Conservation (phyloP, 1,140 invertebrate species). For the Zaprionus inermis region DNA sequence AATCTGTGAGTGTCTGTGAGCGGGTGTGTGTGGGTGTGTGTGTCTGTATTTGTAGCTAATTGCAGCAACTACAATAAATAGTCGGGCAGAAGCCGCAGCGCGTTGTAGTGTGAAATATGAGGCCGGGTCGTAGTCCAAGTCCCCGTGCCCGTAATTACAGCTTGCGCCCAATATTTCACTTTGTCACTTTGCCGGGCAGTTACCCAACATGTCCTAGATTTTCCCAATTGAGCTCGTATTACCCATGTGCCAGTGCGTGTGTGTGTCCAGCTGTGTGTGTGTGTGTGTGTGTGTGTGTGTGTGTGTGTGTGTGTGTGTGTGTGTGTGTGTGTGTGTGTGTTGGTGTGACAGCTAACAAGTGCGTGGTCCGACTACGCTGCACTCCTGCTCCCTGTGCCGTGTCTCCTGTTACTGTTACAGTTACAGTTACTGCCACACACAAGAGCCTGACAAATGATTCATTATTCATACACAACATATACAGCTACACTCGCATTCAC, state of each 20-base stretch:
- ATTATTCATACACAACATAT: conserved; percentile 72
- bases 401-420: conserved; percentile 58
- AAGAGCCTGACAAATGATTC: conserved; percentile 74
- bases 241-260: conserved; percentile 16
- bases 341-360: conserved; percentile 36
- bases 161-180: conserved; percentile 76
- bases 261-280: conserved; percentile 13
- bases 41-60: conserved; percentile 59
- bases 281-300: conserved; percentile 24
- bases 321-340: conserved; percentile 22
- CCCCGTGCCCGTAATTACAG: conserved; percentile 71
- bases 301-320: conserved; percentile 17
- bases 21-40: conserved; percentile 10
- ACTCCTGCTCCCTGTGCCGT: conserved; percentile 49
- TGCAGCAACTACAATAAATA: conserved; percentile 67
- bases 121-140: conserved; percentile 19
- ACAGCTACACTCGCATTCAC: conserved; percentile 22
- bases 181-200: conserved; percentile 74
- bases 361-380: conserved; percentile 45
- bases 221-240: conserved; percentile 76
- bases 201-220: conserved; percentile 79
- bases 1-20: conserved; percentile 28
- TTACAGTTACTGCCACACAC: conserved; percentile 22
- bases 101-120: conserved; percentile 64
- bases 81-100: conserved; percentile 10